Percentiles rank a stretch among this genome's conserved stretches.
Evolutionary conservation across 1,140 invertebrate genomes (phyloP).

Genomic region (Bilobella aurantiaca): DNA sequence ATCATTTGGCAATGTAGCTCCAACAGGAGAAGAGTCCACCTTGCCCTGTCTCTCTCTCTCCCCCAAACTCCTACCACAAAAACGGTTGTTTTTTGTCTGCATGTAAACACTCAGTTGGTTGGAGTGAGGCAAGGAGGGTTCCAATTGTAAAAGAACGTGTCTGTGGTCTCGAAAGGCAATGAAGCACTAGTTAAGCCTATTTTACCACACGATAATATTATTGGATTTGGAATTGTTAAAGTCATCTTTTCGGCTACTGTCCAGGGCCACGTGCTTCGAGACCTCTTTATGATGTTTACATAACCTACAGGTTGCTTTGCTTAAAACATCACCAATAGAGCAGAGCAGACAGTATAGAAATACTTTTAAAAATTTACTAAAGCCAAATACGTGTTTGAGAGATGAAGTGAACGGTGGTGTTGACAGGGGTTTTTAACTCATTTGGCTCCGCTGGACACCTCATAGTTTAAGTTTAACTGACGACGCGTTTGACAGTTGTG

Average conservation of each 20-base stretch:
- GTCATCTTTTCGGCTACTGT: slow-evolving; percentile 8
- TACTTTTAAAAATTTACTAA: no score
- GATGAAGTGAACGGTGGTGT: no score
- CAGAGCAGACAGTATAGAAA: no score
- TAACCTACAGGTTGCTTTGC: background rate
- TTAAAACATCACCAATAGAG: no score
- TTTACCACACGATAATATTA: no score
- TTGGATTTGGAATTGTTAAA: background rate
- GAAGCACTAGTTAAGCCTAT: no score
- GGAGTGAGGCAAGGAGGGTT: background rate
- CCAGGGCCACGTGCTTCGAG: background rate
- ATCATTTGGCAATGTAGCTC: slow-evolving; percentile 34
- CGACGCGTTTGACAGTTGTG: no score
- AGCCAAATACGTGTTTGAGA: no score
- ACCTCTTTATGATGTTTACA: slow-evolving; percentile 10
- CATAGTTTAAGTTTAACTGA: no score
- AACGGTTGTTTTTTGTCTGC: background rate
- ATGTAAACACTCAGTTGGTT: background rate
- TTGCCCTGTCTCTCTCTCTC: background rate
- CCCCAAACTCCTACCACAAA: background rate
- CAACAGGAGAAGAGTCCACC: slow-evolving; percentile 24
- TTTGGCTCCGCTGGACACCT: no score
- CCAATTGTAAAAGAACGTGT: background rate
- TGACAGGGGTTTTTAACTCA: no score
- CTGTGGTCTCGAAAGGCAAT: no score